These are phyloP conservation scores for Phoenicopterus ruber DNA, from an alignment of 2,113 vertebrate genomes.

Conservation along the genomic window DNA sequence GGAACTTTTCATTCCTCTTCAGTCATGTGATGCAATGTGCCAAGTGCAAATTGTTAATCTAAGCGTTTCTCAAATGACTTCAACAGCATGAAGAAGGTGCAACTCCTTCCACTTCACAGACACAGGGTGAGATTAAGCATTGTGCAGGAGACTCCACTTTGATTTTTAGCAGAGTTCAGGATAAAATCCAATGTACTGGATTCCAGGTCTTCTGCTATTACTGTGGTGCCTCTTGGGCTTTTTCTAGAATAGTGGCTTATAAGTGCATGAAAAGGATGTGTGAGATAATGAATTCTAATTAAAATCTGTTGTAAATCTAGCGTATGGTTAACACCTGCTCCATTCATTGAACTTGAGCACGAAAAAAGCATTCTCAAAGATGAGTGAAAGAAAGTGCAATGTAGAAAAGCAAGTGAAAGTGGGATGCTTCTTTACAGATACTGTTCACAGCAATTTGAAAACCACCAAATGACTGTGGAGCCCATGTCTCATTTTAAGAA, in stretches of 20 bases:
- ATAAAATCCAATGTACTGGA: neutral
- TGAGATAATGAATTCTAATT: neutral
- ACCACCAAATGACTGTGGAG: neutral
- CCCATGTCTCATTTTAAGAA: neutral
- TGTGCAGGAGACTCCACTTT: neutral
- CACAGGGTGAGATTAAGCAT: neutral
- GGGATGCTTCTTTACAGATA: neutral
- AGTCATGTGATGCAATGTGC: neutral
- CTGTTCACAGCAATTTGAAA: neutral
- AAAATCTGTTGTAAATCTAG: neutral
- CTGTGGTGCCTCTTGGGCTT: neutral
- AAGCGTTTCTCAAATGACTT: neutral
- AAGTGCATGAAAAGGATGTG: neutral
- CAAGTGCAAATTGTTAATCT: neutral
- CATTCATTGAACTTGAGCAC: neutral
- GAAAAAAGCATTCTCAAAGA: neutral
- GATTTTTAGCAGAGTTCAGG: neutral
- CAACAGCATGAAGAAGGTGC: neutral
- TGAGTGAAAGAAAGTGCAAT: neutral
- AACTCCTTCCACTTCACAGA: neutral
- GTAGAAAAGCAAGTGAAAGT: neutral
- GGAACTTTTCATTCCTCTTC: neutral
- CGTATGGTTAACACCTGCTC: neutral
- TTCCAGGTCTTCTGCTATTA: neutral
- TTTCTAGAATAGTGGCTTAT: neutral